phyloP scores from a whole-genome alignment of 2,113 vertebrate species.

The Microcebus jonahi region DNA sequence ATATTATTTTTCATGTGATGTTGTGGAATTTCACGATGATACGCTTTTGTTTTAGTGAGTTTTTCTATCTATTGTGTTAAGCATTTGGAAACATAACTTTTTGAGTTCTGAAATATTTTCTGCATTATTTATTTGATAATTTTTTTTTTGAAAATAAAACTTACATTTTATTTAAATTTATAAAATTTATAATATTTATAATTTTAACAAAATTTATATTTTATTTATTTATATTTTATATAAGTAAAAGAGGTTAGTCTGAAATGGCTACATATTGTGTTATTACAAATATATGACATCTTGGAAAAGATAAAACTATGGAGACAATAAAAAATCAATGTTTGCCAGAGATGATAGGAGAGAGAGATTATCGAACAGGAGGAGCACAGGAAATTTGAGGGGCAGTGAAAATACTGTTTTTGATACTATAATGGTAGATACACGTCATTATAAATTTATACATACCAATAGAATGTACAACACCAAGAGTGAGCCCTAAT shows the following conservation, averaged over 20 bases:
- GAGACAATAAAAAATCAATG: not conserved
- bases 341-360: not conserved
- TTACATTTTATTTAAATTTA: no score
- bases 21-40: not conserved
- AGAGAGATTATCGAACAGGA: not conserved
- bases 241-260: no score
- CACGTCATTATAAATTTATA: not conserved
- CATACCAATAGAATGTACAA: not conserved
- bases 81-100: not conserved
- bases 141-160: no score
- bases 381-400: not conserved
- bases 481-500: not conserved
- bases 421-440: not conserved
- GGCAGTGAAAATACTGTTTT: not conserved
- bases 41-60: not conserved
- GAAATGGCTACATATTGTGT: no score
- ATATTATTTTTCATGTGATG: not conserved
- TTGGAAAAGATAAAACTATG: no score
- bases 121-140: slow-evolving; percentile 16
- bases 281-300: no score
- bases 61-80: not conserved
- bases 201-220: no score
- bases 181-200: no score
- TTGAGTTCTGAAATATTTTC: not conserved
- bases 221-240: no score